A percentile compares a stretch with the other conserved stretches of the same genome.
Evolutionary conservation across 1,140 invertebrate genomes (phyloP).

Genomic region (Harlomillsia oculata): DNA sequence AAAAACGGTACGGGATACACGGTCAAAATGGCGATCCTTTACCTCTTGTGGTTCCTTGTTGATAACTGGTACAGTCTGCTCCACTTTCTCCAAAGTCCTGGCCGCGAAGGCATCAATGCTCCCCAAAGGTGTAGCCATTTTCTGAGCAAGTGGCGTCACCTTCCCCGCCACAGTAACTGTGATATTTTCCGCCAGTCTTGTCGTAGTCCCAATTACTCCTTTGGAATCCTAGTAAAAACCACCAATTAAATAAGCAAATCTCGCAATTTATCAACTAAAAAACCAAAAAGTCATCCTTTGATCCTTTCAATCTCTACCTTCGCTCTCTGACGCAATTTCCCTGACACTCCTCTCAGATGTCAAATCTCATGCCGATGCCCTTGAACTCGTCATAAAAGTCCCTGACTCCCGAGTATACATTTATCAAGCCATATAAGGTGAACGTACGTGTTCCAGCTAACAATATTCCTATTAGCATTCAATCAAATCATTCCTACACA

Average conservation of each 20-base stretch:
- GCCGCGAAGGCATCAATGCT: slow-evolving; percentile 27
- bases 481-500: too few relatives aligned
- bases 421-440: too few relatives aligned
- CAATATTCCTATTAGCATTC: too few relatives aligned
- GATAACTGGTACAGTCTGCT: slow-evolving; percentile 23
- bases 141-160: slow-evolving; percentile 17
- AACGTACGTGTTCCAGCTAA: too few relatives aligned
- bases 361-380: too few relatives aligned
- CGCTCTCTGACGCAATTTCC: neutral
- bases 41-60: slow-evolving; percentile 30
- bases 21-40: neutral
- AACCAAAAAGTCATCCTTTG: neutral
- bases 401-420: too few relatives aligned
- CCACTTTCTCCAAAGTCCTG: slow-evolving; percentile 21
- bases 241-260: neutral
- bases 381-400: too few relatives aligned
- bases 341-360: neutral
- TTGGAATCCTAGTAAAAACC: neutral
- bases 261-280: neutral
- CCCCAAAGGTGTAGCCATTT: slow-evolving; percentile 1
- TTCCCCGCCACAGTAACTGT: neutral
- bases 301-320: neutral
- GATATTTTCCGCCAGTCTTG: slow-evolving; percentile 7
- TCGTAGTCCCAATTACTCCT: slow-evolving; percentile 7
- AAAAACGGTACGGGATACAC: neutral